Evolutionary conservation across 2,888 invertebrate genomes (phyloP).

Genomic region (Acronicta alni): DNA sequence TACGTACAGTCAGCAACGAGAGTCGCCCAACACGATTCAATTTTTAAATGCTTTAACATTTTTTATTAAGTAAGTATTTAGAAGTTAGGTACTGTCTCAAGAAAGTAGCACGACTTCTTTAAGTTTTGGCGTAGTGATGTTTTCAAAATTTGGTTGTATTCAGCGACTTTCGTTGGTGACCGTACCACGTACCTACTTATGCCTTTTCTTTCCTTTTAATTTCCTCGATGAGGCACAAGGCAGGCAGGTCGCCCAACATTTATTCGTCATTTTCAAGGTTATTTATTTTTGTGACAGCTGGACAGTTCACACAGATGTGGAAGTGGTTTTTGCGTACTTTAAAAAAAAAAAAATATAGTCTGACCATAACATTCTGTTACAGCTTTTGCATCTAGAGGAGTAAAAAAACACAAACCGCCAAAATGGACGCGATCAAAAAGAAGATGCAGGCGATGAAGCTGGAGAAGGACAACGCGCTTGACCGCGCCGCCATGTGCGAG

Average conservation of each 20-base stretch:
- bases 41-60: no score
- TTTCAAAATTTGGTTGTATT: no score
- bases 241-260: conserved; percentile 25
- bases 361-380: conserved; percentile 41
- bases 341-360: no score
- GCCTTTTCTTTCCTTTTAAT: conserved; percentile 34
- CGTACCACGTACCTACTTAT: background rate
- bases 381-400: conserved; percentile 80
- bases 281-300: conserved; percentile 18
- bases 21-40: no score
- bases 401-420: conserved; percentile 89
- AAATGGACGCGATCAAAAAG: conserved; percentile 99
- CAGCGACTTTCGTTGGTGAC: no score
- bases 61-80: no score
- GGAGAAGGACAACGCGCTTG: conserved; percentile 99
- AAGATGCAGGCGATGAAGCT: conserved; percentile 99
- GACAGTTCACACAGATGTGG: background rate
- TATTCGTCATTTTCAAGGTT: conserved; percentile 26
- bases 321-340: conserved; percentile 6
- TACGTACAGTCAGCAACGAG: no score
- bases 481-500: conserved; percentile 99
- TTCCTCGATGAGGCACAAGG: conserved; percentile 34
- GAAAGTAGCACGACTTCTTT: no score
- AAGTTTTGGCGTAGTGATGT: no score
- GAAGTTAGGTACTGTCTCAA: no score